Evolutionary conservation across 2,797 vertebrate species (phyloP).

Genomic region (Sylvia borin): DNA sequence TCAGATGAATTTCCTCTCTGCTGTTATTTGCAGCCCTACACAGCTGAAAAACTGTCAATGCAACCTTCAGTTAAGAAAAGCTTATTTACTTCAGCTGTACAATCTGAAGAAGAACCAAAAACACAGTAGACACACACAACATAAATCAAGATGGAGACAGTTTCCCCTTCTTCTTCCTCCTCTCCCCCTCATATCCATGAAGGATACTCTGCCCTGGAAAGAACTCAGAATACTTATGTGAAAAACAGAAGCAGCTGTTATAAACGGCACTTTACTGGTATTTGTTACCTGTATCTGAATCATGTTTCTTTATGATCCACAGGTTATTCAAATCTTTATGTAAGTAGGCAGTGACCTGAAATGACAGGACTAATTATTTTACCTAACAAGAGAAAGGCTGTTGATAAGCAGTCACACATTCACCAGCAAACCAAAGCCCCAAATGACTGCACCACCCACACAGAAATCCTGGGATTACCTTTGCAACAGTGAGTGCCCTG

Average conservation of each 20-base stretch:
- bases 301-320: conserved; percentile 90
- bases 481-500: not conserved
- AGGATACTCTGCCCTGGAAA: not conserved
- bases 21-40: no score
- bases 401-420: not conserved
- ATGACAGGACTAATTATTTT: conserved; percentile 8
- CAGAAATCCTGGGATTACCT: not conserved
- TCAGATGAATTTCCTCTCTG: not conserved
- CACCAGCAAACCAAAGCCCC: not conserved
- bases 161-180: not conserved
- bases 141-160: not conserved
- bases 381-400: not conserved
- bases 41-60: not conserved
- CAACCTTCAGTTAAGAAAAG: not conserved
- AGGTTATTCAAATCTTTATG: conserved; percentile 97
- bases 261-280: not conserved
- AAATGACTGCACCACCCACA: not conserved
- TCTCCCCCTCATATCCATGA: not conserved
- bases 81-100: not conserved
- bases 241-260: not conserved
- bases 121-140: not conserved
- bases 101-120: not conserved
- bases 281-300: conserved; percentile 80
- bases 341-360: conserved; percentile 91
- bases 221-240: not conserved